These are phyloP conservation scores for Neotragus moschatus DNA, from an alignment of 2,113 vertebrate species.

Conservation along the genomic window DNA sequence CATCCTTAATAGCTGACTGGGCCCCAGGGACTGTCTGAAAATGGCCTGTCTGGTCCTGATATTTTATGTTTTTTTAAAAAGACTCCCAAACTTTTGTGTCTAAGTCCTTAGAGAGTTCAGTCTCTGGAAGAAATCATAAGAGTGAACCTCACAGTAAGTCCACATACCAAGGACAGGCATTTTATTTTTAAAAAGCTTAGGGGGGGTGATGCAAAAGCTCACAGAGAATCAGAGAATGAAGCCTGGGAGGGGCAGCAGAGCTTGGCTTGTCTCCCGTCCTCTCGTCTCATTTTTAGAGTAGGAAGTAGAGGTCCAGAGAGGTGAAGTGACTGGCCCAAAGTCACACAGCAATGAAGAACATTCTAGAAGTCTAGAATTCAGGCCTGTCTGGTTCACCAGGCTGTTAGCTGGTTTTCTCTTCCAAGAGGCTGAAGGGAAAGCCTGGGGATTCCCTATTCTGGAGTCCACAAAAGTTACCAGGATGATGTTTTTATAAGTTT, in stretches of 20 bases:
- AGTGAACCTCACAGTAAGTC: neutral
- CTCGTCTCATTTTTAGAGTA: neutral
- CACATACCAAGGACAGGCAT: accelerated
- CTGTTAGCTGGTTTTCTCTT: neutral
- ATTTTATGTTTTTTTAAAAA: constrained; percentile 77
- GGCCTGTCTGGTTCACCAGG: neutral
- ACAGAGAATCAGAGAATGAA: neutral
- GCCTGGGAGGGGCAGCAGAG: neutral
- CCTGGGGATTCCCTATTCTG: neutral
- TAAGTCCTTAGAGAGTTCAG: constrained; percentile 59
- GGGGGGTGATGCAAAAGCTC: neutral
- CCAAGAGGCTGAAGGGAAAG: neutral
- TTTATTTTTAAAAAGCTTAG: neutral
- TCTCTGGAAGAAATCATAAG: constrained; percentile 12
- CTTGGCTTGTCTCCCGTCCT: accelerated
- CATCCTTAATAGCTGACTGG: constrained; percentile 91
- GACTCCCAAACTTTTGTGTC: constrained; percentile 78
- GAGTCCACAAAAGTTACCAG: neutral
- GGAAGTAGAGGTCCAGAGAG: neutral
- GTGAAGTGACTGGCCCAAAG: neutral
- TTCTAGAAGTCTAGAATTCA: neutral
- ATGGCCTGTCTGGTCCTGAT: constrained; percentile 86
- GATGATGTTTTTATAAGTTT: neutral
- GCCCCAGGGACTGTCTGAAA: constrained; percentile 87
- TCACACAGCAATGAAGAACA: neutral